phyloP scores from a whole-genome alignment of 2,888 invertebrate genomes.

The Neelides folsomi region DNA sequence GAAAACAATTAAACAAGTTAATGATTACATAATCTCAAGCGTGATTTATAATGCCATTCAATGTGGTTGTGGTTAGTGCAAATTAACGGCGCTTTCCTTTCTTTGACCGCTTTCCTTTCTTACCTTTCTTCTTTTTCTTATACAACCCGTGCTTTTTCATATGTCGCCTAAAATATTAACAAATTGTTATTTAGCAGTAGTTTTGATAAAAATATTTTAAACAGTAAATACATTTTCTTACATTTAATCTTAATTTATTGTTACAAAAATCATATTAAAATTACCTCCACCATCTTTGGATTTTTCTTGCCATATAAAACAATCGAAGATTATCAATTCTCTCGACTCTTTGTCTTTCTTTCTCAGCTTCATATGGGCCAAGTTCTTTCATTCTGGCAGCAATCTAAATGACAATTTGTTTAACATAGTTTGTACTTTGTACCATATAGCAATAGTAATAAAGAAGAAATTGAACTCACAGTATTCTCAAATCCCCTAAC shows the following conservation, averaged over 20 bases:
- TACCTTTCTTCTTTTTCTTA: slow-evolving; percentile 21
- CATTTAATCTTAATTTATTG: neutral
- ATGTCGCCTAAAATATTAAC: slow-evolving; percentile 14
- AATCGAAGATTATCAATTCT: slow-evolving; percentile 20
- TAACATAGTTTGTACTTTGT: no score
- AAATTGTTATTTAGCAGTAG: no score
- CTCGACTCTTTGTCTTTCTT: slow-evolving; percentile 20
- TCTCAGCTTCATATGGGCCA: slow-evolving; percentile 31
- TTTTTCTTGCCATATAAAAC: slow-evolving; percentile 24
- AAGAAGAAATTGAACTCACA: slow-evolving; percentile 10
- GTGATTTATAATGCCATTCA: no score
- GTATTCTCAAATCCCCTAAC: slow-evolving; percentile 19
- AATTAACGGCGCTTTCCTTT: slow-evolving; percentile 2
- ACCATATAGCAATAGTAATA: no score
- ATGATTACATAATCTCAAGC: no score
- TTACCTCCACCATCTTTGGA: slow-evolving; percentile 33
- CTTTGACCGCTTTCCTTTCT: slow-evolving; percentile 11
- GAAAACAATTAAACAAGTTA: no score
- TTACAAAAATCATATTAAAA: slow-evolving; percentile 5
- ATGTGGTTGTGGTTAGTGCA: no score
- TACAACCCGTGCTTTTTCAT: slow-evolving; percentile 18
- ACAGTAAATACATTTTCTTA: no score
- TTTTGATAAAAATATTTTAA: no score
- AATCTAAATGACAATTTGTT: slow-evolving; percentile 21
- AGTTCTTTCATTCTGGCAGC: slow-evolving; percentile 25